A percentile compares a stretch with the other conserved stretches of the same genome.
These are phyloP conservation scores for Pao palembangensis DNA, from an alignment of 2,113 vertebrate genomes.

Conservation along the genomic window DNA sequence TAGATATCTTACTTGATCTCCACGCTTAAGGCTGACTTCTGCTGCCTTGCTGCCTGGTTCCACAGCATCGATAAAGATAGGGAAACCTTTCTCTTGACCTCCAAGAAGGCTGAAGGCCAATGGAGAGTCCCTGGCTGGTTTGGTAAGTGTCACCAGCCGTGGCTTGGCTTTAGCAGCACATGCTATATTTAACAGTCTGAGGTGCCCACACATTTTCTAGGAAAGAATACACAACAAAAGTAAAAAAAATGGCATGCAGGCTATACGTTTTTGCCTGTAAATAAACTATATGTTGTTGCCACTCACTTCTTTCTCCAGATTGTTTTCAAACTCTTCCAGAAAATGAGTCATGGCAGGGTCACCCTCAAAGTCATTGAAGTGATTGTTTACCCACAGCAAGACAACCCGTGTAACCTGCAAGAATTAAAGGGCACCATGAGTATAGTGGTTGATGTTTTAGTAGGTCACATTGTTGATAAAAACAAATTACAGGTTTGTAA, in stretches of 20 bases:
- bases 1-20: conserved; percentile 84
- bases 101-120: conserved; percentile 92
- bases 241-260: conserved; percentile 1
- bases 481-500: too few species aligned
- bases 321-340: conserved; percentile 98
- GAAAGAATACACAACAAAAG: neutral
- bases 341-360: conserved; percentile 95
- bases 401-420: conserved; percentile 98
- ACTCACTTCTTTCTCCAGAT: conserved; percentile 94
- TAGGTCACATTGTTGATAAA: neutral
- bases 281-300: rapidly evolving
- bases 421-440: conserved; percentile 10
- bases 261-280: neutral
- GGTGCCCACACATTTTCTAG: conserved; percentile 98
- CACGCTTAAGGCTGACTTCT: conserved; percentile 92
- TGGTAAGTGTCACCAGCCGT: conserved; percentile 91
- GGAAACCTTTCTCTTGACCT: conserved; percentile 94
- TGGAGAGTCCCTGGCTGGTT: conserved; percentile 90
- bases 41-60: conserved; percentile 92
- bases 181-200: conserved; percentile 96
- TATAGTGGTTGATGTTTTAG: neutral
- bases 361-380: conserved; percentile 99
- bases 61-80: conserved; percentile 94
- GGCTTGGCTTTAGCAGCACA: conserved; percentile 98
- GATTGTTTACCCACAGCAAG: conserved; percentile 99